Evolutionary conservation across 2,797 vertebrate genomes (phyloP).

Genomic region (Chloroceryle amazona): DNA sequence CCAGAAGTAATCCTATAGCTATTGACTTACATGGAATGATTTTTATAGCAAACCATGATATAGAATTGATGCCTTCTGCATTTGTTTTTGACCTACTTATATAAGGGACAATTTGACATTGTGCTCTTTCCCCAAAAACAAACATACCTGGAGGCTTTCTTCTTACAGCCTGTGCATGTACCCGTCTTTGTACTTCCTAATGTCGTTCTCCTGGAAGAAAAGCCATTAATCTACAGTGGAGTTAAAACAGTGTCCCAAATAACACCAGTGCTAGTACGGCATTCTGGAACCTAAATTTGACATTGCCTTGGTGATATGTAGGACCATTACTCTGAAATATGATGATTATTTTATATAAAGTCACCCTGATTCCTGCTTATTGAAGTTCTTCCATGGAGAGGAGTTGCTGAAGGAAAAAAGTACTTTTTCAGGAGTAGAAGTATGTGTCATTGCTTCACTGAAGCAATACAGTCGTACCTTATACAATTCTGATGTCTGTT

Average conservation of each 20-base stretch:
- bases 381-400: not conserved
- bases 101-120: not conserved
- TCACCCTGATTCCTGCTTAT: not conserved
- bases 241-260: not conserved
- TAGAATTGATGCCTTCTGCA: not conserved
- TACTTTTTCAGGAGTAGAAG: not conserved
- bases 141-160: not conserved
- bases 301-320: not conserved
- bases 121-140: not conserved
- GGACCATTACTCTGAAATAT: not conserved
- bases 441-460: fast-evolving
- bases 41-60: not conserved
- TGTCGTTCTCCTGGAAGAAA: not conserved
- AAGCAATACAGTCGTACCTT: not conserved
- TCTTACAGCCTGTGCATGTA: not conserved
- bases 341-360: not conserved
- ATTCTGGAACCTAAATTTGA: not conserved
- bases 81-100: not conserved
- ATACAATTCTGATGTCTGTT: not conserved
- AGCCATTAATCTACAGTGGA: not conserved
- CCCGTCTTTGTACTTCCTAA: not conserved
- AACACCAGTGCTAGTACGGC: fast-evolving
- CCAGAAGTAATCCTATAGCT: not conserved
- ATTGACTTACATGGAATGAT: not conserved
- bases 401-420: not conserved